Conservation (phyloP, 2,888 invertebrate genomes). For the Petrophora chlorosata region DNA sequence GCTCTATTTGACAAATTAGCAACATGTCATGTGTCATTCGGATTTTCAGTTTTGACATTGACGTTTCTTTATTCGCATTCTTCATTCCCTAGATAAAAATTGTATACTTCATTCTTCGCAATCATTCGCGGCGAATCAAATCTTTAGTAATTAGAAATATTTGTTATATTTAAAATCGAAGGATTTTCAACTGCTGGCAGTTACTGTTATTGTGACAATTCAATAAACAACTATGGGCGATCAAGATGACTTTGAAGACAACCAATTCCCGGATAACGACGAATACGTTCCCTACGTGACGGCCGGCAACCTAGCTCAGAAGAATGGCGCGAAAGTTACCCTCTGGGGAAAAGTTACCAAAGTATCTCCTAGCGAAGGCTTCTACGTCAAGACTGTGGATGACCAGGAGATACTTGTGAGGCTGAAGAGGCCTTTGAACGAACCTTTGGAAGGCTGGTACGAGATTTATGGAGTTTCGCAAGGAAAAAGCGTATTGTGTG, state of each 20-base stretch:
- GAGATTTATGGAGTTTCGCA: conserved; percentile 75
- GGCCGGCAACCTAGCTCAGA: conserved; percentile 69
- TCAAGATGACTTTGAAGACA: conserved; percentile 75
- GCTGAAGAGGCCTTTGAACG: conserved; percentile 65
- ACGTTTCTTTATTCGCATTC: too few species aligned
- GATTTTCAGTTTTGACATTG: too few species aligned
- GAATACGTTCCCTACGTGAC: conserved; percentile 77
- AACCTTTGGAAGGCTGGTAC: conserved; percentile 77
- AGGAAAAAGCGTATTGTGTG: conserved; percentile 73
- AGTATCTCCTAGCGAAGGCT: conserved; percentile 73
- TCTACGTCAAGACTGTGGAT: conserved; percentile 74
- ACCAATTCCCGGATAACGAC: conserved; percentile 76
- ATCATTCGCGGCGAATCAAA: too few species aligned
- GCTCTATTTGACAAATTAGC: too few species aligned
- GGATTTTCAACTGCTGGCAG: too few species aligned
- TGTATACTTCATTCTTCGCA: too few species aligned
- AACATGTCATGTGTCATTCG: too few species aligned
- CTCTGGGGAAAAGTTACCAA: conserved; percentile 78
- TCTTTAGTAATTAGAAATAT: too few species aligned
- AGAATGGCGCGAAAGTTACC: conserved; percentile 75
- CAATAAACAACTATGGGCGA: conserved; percentile 60
- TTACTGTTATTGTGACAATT: not conserved
- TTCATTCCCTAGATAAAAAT: too few species aligned
- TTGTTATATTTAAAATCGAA: too few species aligned
- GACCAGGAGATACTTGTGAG: conserved; percentile 74